These are phyloP conservation scores for Mormyrops attenuatus DNA, from an alignment of 2,797 vertebrate species.

Conservation along the genomic window DNA sequence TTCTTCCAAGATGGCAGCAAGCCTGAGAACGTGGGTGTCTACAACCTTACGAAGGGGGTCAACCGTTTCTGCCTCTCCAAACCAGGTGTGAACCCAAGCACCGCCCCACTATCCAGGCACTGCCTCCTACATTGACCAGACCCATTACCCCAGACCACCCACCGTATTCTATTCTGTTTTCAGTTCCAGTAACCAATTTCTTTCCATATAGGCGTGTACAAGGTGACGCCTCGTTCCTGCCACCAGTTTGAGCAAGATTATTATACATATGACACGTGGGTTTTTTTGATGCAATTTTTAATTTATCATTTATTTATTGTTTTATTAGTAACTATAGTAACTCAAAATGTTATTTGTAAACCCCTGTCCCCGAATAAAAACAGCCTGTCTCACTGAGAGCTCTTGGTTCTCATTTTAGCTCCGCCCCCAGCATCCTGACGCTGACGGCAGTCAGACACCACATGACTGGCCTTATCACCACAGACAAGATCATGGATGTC, in stretches of 20 bases:
- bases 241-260: slow-evolving; percentile 95
- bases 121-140: neutral
- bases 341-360: neutral
- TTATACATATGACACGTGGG: slow-evolving; percentile 97
- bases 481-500: slow-evolving; percentile 90
- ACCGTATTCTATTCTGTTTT: slow-evolving; percentile 25
- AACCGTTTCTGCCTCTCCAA: slow-evolving; percentile 98
- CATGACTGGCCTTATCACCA: slow-evolving; percentile 86
- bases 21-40: slow-evolving; percentile 94
- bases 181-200: neutral
- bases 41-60: slow-evolving; percentile 94
- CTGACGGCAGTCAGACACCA: slow-evolving; percentile 92
- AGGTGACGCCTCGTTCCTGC: slow-evolving; percentile 96
- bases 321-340: neutral
- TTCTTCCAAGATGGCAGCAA: slow-evolving; percentile 97
- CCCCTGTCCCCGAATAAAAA: neutral
- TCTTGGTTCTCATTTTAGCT: slow-evolving; percentile 57
- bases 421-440: slow-evolving; percentile 88
- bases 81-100: slow-evolving; percentile 68
- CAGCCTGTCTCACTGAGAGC: neutral
- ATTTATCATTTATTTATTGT: neutral
- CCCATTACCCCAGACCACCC: slow-evolving; percentile 8
- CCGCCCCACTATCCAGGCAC: slow-evolving; percentile 15
- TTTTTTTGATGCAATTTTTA: neutral
- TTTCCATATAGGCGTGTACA: slow-evolving; percentile 77